Percentiles rank a stretch among this genome's conserved stretches.
These are phyloP conservation scores for Anneissia japonica DNA, from an alignment of 35 echinoderm and acorn worm genomes.

Conservation along the genomic window DNA sequence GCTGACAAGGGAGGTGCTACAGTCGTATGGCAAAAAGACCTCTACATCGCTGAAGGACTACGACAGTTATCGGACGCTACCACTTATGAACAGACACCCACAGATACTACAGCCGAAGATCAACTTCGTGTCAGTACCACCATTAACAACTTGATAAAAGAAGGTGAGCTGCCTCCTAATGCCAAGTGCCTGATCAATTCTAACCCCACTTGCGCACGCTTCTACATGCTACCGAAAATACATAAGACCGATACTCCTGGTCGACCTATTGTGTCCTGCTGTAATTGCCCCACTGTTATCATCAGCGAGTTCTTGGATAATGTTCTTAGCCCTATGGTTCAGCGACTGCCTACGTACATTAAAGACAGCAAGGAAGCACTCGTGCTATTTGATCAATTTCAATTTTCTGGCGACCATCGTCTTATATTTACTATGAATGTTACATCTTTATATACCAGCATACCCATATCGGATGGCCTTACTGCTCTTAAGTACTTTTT, in stretches of 20 bases:
- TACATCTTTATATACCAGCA: too few species aligned
- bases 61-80: background rate
- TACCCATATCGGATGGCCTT: too few species aligned
- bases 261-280: slow-evolving; percentile 9
- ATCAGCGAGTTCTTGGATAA: slow-evolving; percentile 16
- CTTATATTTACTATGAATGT: too few species aligned
- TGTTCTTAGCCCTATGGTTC: background rate
- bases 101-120: slow-evolving; percentile 6
- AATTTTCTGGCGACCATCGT: too few species aligned
- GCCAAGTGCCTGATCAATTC: too few species aligned
- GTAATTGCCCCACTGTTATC: slow-evolving; percentile 6
- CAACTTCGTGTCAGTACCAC: background rate
- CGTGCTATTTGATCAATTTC: background rate
- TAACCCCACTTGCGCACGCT: too few species aligned
- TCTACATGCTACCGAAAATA: slow-evolving; percentile 30
- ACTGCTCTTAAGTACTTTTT: too few species aligned
- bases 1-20: slow-evolving; percentile 16
- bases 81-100: background rate
- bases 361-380: background rate
- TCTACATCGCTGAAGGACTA: slow-evolving; percentile 10
- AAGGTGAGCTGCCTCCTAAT: background rate
- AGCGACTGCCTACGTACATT: background rate
- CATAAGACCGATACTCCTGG: slow-evolving; percentile 15
- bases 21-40: background rate
- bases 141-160: background rate